Evolutionary conservation across 2,797 vertebrate genomes (phyloP).

Genomic region (Bradypodion pumilum): DNA sequence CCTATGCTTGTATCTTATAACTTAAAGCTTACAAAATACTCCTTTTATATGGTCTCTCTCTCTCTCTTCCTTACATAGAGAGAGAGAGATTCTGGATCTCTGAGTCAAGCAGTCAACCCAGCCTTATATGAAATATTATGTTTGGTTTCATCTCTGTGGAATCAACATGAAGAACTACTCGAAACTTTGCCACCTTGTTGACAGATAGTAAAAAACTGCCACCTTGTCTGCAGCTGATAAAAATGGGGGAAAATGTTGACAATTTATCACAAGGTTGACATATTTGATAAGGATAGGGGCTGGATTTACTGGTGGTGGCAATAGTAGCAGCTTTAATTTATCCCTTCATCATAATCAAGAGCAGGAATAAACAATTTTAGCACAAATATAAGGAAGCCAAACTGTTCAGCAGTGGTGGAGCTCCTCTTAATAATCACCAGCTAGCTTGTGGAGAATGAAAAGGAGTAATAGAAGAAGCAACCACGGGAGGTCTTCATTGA

Average conservation of each 20-base stretch:
- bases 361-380: neutral
- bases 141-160: no score
- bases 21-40: no score
- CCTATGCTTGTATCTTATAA: no score
- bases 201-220: neutral
- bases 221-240: neutral
- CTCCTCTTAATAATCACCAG: neutral
- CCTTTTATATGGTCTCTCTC: no score
- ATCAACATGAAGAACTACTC: neutral
- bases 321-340: neutral
- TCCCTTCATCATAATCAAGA: neutral
- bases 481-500: neutral
- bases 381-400: neutral
- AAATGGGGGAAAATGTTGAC: neutral
- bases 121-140: no score
- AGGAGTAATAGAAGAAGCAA: neutral
- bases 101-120: no score
- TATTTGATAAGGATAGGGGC: neutral
- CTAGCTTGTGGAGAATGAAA: neutral
- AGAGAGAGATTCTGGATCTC: no score
- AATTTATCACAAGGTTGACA: neutral
- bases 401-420: neutral
- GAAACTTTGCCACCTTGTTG: neutral
- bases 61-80: no score
- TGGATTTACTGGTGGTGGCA: neutral